Conservation (phyloP, 2,797 vertebrate genomes). For the Parauchenoglanis ngamensis region DNA sequence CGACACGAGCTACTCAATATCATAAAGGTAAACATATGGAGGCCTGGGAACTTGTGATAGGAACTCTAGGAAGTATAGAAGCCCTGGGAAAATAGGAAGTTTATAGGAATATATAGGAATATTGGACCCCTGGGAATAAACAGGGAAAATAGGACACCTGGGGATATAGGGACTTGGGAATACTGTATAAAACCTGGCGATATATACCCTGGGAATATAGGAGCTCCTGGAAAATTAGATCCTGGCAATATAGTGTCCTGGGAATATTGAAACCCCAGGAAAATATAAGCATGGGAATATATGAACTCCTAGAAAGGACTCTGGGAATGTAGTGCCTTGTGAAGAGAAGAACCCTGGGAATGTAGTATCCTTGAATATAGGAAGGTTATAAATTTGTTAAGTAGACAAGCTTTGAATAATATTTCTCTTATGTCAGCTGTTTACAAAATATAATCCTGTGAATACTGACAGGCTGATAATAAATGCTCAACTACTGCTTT, state of each 20-base stretch:
- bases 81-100: neutral
- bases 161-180: too few relatives aligned
- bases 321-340: neutral
- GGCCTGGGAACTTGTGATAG: neutral
- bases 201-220: neutral
- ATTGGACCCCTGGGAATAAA: too few relatives aligned
- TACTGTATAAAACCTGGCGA: too few relatives aligned
- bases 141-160: neutral
- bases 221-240: neutral
- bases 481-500: neutral
- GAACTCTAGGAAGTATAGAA: neutral
- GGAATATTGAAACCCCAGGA: neutral
- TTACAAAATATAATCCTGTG: neutral
- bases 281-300: neutral
- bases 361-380: neutral
- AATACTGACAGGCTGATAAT: neutral
- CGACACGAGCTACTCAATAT: conserved; percentile 88
- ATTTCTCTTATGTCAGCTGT: neutral
- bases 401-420: neutral
- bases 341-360: neutral
- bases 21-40: conserved; percentile 76
- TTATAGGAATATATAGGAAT: too few relatives aligned
- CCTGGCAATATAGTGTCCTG: neutral
- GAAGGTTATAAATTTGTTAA: neutral
- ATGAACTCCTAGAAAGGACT: neutral